A percentile compares a stretch with the other conserved stretches of the same genome.
These are phyloP conservation scores for Odocoileus hemionus DNA, from an alignment of 2,113 vertebrate species.

Conservation along the genomic window DNA sequence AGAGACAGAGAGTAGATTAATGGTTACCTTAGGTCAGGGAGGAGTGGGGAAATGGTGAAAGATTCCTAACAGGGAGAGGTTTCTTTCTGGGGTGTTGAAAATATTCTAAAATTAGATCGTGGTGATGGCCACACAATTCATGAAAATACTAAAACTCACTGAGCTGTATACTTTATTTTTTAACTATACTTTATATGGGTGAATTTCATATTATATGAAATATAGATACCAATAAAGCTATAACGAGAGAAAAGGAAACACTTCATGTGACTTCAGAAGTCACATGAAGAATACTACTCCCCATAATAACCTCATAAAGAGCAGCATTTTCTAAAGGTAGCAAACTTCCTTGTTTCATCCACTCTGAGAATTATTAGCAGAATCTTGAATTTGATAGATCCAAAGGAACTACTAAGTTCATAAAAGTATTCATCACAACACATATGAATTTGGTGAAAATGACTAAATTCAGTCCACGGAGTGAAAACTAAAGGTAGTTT, in stretches of 20 bases:
- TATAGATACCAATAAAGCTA: neutral
- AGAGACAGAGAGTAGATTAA: neutral
- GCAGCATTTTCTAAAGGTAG: neutral
- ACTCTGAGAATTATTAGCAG: neutral
- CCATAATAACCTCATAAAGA: neutral
- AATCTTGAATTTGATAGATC: neutral
- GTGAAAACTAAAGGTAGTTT: constrained; percentile 34
- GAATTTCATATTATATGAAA: neutral
- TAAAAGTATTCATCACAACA: constrained; percentile 15
- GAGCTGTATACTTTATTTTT: neutral
- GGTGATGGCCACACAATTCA: neutral
- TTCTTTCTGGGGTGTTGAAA: neutral
- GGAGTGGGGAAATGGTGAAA: neutral
- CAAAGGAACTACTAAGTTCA: neutral
- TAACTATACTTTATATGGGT: neutral
- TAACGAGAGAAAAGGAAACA: neutral
- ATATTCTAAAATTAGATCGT: neutral
- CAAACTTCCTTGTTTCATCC: neutral
- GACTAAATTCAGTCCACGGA: neutral
- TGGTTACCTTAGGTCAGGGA: neutral
- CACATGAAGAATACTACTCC: neutral
- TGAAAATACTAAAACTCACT: neutral
- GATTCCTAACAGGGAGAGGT: neutral
- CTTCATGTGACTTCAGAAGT: neutral
- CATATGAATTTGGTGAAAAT: neutral